A percentile compares a stretch with the other conserved stretches of the same genome.
phyloP scores from a whole-genome alignment of 2,113 vertebrate species.

The Macrotus californicus region DNA sequence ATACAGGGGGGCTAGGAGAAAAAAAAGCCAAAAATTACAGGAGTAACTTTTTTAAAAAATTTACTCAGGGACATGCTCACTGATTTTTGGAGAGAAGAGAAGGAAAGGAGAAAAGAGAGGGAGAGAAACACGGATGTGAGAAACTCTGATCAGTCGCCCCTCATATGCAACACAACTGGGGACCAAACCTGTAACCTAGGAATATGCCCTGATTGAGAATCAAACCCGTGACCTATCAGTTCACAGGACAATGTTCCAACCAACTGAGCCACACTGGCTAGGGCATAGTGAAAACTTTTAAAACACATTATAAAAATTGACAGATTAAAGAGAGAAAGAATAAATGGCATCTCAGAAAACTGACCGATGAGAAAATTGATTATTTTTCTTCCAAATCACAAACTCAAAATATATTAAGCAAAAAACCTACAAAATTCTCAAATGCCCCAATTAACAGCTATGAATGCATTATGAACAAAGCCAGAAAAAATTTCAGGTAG shows the following conservation, averaged over 20 bases:
- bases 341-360: background rate
- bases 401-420: background rate
- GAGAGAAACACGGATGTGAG: background rate
- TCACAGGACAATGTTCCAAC: too few species aligned
- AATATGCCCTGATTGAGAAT: background rate
- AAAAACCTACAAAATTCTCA: background rate
- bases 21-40: background rate
- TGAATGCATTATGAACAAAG: background rate
- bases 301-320: slow-evolving; percentile 14
- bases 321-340: background rate
- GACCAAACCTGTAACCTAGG: background rate
- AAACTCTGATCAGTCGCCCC: background rate
- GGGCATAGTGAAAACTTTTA: background rate
- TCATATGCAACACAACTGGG: background rate
- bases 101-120: background rate
- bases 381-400: background rate
- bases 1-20: background rate
- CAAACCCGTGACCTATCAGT: background rate
- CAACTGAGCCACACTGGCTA: too few species aligned
- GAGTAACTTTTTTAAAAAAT: background rate
- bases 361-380: background rate
- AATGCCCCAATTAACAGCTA: background rate
- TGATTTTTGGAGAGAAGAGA: background rate
- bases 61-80: too few species aligned
- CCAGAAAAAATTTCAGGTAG: background rate